Base-by-base conservation (phyloP, 2,888 invertebrate species). In the Sesia bembeciformis region DNA sequence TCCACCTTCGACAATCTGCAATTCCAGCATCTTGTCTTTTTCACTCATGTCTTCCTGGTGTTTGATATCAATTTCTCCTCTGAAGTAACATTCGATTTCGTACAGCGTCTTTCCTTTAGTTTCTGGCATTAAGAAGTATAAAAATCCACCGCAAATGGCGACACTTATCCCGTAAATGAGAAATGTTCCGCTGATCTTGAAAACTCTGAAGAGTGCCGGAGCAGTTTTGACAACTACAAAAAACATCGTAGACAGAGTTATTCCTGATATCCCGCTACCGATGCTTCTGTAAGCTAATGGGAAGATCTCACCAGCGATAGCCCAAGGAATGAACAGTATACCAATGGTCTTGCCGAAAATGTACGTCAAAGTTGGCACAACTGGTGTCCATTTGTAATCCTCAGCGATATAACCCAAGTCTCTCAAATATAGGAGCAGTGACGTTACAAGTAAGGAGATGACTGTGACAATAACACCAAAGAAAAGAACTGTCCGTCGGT, bases 291-390 rank as follows among this genome's bases (percentile, higher is more conserved):
- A 91, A 1, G 88, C 87, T 39, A 91, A 78, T 0, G 94, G 91
- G 62, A 93, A 94, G 4, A 94, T 82, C 70, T 95, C 94, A 0
- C 94, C 94, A 57, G 93, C 92, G 71, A 94, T 91, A 6, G 93
- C 92, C 92, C 94, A 95, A 0, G 94, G 94, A 54, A 94, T 81
- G 0, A 94, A 92, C 40, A 92, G 70, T 43, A 93, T 84, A 0
- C 94, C 93, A 6, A 92, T 70, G 1, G 91, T 90, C 54, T 92
- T 87, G 7, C 91, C 91, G 39, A 90, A 87, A 8, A 92, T 91
- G 56, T 93, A 93, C 0, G 76, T 61, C 57, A 93, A 59, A 43
- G 91, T 76, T 56, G 90, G 82, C 67, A 91, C 70, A 54, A 91
- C 77, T 0, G 91, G 86, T 0, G 78, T 63, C 89, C 90, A 91